Evolutionary conservation across 2,888 invertebrate genomes (phyloP).

Genomic region (Steinernema carpocapsae): DNA sequence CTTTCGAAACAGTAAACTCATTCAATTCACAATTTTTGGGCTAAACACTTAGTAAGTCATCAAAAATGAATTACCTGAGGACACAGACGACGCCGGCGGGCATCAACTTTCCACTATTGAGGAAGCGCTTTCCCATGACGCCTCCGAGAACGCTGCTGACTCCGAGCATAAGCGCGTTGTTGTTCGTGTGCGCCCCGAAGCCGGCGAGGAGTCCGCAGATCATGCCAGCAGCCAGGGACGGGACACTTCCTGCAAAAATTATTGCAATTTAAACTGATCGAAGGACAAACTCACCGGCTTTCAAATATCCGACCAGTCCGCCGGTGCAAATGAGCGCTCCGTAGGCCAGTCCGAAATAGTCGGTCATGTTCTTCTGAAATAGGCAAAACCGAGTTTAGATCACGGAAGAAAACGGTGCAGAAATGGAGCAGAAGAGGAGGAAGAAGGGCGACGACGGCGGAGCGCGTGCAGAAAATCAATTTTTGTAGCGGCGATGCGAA

Average conservation of each 20-base stretch:
- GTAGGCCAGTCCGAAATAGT: slow-evolving; percentile 45
- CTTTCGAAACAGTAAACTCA: too few relatives aligned
- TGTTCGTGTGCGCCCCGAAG: slow-evolving; percentile 42
- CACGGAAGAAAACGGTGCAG: slow-evolving; percentile 7
- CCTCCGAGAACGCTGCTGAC: slow-evolving; percentile 36
- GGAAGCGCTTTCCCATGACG: slow-evolving; percentile 44
- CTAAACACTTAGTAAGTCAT: too few relatives aligned
- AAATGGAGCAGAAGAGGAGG: neutral
- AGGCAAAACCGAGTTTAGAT: neutral
- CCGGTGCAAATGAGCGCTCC: slow-evolving; percentile 44
- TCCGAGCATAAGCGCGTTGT: slow-evolving; percentile 37
- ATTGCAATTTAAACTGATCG: neutral
- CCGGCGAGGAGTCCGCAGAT: slow-evolving; percentile 41
- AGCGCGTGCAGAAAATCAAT: neutral
- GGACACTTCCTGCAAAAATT: slow-evolving; percentile 38
- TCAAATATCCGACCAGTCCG: slow-evolving; percentile 47
- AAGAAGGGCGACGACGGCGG: neutral
- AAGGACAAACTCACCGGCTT: slow-evolving; percentile 39
- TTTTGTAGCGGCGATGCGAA: neutral
- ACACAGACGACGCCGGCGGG: slow-evolving; percentile 47
- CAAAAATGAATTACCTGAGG: too few relatives aligned
- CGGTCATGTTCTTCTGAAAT: slow-evolving; percentile 29
- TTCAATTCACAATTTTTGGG: too few relatives aligned
- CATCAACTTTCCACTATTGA: slow-evolving; percentile 48
- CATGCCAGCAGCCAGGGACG: slow-evolving; percentile 45